Conservation (phyloP, 2,888 invertebrate genomes). For the Steinernema carpocapsae region DNA sequence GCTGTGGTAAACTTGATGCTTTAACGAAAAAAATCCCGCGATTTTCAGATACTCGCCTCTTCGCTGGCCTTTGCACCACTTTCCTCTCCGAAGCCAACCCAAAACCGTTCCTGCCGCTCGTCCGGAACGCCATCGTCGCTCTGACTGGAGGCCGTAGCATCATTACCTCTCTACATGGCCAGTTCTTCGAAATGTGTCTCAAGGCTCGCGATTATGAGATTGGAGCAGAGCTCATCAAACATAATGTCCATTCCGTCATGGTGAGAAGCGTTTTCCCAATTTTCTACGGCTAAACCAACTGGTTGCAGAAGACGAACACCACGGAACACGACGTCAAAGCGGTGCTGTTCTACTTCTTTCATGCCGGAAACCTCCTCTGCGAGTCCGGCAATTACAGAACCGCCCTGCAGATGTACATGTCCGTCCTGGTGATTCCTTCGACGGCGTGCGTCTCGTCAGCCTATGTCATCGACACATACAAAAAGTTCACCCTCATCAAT, state of each 20-base stretch:
- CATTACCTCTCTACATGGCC: conserved; percentile 13
- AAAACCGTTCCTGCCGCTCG: not conserved
- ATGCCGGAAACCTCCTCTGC: conserved; percentile 11
- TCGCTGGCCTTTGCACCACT: not conserved
- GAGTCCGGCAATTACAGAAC: not conserved
- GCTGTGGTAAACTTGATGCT: too few relatives aligned
- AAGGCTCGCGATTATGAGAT: not conserved
- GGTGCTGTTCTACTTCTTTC: conserved; percentile 6
- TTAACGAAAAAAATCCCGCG: too few relatives aligned
- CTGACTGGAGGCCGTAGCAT: not conserved
- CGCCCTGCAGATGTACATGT: conserved; percentile 13
- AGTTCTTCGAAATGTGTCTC: conserved; percentile 2
- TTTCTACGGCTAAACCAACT: not conserved
- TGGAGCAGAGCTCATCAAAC: not conserved
- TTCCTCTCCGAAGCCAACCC: conserved; percentile 8
- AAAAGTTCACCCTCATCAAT: conserved; percentile 24
- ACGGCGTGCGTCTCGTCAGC: not conserved
- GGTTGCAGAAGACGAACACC: not conserved
- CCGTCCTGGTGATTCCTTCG: conserved; percentile 18
- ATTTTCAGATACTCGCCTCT: conserved; percentile 10
- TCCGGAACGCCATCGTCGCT: conserved; percentile 1
- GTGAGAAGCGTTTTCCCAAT: conserved; percentile 1
- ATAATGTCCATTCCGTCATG: conserved; percentile 1
- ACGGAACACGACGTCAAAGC: conserved; percentile 3
- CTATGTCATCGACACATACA: not conserved